A percentile compares a stretch with the other conserved stretches of the same genome.
These are phyloP conservation scores for Caenorhabditis remanei DNA, from an alignment of 1,140 invertebrate species.

Conservation along the genomic window DNA sequence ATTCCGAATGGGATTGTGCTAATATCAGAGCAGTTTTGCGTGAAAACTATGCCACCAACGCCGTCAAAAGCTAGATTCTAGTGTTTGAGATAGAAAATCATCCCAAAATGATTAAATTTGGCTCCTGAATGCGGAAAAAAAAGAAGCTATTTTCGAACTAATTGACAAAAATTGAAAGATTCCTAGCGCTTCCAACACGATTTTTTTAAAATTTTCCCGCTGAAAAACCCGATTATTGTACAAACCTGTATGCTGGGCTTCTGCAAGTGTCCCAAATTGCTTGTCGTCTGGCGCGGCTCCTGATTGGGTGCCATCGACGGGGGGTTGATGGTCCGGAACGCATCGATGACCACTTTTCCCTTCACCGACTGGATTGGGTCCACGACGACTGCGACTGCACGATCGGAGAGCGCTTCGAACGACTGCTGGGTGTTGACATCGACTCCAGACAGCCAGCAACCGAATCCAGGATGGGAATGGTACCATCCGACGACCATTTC, in stretches of 20 bases:
- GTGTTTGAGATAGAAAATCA: no score
- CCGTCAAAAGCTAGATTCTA: no score
- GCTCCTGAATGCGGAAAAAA: no score
- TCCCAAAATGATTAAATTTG: no score
- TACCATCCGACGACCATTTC: slow-evolving; percentile 99
- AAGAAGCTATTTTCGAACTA: no score
- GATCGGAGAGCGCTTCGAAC: slow-evolving; percentile 48
- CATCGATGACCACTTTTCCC: slow-evolving; percentile 80
- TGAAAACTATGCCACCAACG: no score
- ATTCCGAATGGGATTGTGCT: no score
- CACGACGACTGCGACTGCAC: slow-evolving; percentile 62
- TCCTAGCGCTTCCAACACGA: no score
- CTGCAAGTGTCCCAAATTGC: slow-evolving; percentile 96
- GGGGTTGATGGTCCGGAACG: slow-evolving; percentile 90
- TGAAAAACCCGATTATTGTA: background rate
- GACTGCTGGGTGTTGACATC: slow-evolving; percentile 94
- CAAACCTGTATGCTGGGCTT: slow-evolving; percentile 89
- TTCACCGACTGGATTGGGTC: slow-evolving; percentile 65
- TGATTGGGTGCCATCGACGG: slow-evolving; percentile 99
- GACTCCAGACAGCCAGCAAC: slow-evolving; percentile 97
- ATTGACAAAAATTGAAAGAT: no score
- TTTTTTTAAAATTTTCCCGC: no score
- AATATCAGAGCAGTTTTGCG: no score
- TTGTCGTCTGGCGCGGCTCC: slow-evolving; percentile 97
- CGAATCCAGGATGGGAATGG: slow-evolving; percentile 99